Conservation (phyloP, 2,797 vertebrate species). For the Pangasius sanitwongsei region DNA sequence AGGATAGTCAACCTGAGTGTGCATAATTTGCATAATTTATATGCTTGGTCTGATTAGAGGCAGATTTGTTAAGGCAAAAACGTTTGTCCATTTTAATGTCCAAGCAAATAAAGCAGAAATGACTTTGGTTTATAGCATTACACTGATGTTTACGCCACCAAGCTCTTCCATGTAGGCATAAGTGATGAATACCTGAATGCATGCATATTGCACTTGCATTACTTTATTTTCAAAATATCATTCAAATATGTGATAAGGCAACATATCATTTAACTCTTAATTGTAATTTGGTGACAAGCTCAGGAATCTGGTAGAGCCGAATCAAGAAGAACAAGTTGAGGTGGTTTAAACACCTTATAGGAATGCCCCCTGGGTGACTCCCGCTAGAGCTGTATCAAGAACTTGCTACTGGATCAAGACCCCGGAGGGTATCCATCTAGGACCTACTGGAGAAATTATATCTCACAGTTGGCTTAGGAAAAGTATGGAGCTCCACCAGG, state of each 20-base stretch:
- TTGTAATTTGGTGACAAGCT: neutral
- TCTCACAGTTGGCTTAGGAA: neutral
- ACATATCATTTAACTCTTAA: neutral
- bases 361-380: neutral
- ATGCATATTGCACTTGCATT: neutral
- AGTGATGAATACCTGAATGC: too few relatives aligned
- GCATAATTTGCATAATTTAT: neutral
- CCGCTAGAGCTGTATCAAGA: neutral
- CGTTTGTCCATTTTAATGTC: neutral
- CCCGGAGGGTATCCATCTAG: too few relatives aligned
- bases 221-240: neutral
- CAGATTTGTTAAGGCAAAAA: neutral
- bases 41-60: neutral
- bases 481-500: neutral
- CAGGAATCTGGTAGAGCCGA: neutral
- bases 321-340: neutral
- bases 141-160: neutral
- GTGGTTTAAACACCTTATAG: neutral
- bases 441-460: neutral
- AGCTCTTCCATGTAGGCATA: neutral
- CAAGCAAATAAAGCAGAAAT: neutral
- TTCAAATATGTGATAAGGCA: neutral
- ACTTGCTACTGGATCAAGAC: neutral
- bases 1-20: neutral
- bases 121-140: neutral